Conservation (phyloP, 2,113 vertebrate species). For the Seriola aureovittata region DNA sequence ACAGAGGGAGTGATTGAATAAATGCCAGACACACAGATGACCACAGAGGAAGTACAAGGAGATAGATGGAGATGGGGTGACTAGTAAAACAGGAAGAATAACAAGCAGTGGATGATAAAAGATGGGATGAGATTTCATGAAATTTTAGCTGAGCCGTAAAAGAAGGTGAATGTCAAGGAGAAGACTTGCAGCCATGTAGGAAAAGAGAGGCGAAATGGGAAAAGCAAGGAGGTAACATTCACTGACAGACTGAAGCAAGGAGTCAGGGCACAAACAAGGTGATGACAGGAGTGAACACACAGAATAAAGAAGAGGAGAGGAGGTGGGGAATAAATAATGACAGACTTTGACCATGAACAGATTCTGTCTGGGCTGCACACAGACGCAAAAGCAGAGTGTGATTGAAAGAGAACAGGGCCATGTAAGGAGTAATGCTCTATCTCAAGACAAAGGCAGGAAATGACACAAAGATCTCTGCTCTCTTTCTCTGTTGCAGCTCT, state of each 20-base stretch:
- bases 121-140: constrained; percentile 7
- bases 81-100: constrained; percentile 6
- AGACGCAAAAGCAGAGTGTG: constrained; percentile 37
- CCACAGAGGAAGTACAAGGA: constrained; percentile 18
- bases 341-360: constrained; percentile 61
- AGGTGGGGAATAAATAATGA: constrained; percentile 47
- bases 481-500: constrained; percentile 31
- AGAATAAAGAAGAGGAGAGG: constrained; percentile 27
- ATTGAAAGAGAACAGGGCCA: constrained; percentile 64
- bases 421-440: constrained; percentile 37
- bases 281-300: constrained; percentile 48
- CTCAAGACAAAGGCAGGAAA: constrained; percentile 63
- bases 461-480: constrained; percentile 43
- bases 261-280: constrained; percentile 28
- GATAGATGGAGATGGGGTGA: constrained; percentile 14
- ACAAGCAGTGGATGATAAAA: constrained; percentile 2
- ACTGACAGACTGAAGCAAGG: constrained; percentile 16
- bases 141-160: constrained; percentile 17
- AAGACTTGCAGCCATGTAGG: constrained; percentile 1
- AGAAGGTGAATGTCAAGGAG: not conserved
- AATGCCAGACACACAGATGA: constrained; percentile 28
- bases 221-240: constrained; percentile 23
- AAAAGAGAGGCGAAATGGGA: constrained; percentile 11
- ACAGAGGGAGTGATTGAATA: constrained; percentile 18
- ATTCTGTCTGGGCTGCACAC: constrained; percentile 33